A percentile compares a stretch with the other conserved stretches of the same genome.
Evolutionary conservation across 2,113 vertebrate genomes (phyloP).

Genomic region (Alces alces): DNA sequence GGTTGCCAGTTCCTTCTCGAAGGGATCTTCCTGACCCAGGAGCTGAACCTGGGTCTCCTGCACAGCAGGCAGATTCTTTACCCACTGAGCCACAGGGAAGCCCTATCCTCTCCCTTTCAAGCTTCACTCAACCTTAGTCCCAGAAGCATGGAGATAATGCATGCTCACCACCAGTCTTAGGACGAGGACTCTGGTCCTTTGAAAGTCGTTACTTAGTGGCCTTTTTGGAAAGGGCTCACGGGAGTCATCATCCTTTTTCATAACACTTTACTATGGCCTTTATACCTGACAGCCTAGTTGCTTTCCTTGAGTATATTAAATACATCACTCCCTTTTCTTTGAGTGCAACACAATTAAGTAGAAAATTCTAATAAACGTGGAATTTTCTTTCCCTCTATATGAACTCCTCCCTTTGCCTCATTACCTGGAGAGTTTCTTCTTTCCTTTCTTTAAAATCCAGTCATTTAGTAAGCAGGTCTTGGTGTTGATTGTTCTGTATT

Average conservation of each 20-base stretch:
- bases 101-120: not conserved
- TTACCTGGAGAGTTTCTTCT: not conserved
- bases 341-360: not conserved
- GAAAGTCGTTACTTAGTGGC: not conserved
- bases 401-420: not conserved
- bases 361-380: not conserved
- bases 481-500: not conserved
- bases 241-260: no score
- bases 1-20: not conserved
- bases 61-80: not conserved
- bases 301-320: not conserved
- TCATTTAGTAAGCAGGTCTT: not conserved
- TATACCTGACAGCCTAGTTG: not conserved
- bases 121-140: not conserved
- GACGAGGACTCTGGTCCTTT: not conserved
- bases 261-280: not conserved
- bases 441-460: not conserved
- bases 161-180: no score
- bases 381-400: not conserved
- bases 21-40: not conserved
- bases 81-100: not conserved
- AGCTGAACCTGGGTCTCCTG: not conserved
- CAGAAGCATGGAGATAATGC: rapidly evolving
- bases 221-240: not conserved
- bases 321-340: not conserved